A percentile compares a stretch with the other conserved stretches of the same genome.
Conservation (phyloP, 2,113 vertebrate genomes). For the Oreotrochilus melanogaster region DNA sequence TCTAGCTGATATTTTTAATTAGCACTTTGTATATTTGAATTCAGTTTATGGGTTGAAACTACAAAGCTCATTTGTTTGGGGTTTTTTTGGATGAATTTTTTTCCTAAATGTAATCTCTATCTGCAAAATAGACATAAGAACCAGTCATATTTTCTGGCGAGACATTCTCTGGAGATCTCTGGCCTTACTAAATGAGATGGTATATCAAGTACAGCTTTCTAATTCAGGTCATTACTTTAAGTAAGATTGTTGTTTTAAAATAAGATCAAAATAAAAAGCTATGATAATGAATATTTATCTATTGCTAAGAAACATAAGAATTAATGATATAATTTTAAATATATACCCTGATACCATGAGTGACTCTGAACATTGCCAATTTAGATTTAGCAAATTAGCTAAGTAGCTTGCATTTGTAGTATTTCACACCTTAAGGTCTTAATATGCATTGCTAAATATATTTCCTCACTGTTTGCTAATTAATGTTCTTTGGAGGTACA, state of each 20-base stretch:
- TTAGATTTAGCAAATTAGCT: slow-evolving; percentile 70
- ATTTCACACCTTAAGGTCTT: slow-evolving; percentile 70
- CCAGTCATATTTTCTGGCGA: neutral
- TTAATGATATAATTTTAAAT: slow-evolving; percentile 34
- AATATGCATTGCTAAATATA: slow-evolving; percentile 73
- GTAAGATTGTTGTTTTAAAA: slow-evolving; percentile 23
- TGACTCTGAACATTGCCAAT: slow-evolving; percentile 54
- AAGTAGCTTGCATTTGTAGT: slow-evolving; percentile 68
- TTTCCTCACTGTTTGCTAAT: slow-evolving; percentile 75
- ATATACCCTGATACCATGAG: slow-evolving; percentile 28
- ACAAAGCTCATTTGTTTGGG: neutral
- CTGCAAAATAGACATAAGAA: neutral
- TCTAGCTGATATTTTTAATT: neutral
- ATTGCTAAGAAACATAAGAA: slow-evolving; percentile 16
- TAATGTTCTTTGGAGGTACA: slow-evolving; percentile 67
- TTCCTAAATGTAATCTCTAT: neutral
- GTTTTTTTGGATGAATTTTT: neutral
- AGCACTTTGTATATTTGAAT: neutral
- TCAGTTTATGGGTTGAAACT: slow-evolving; percentile 2
- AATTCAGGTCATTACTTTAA: slow-evolving; percentile 19
- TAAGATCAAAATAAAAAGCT: slow-evolving; percentile 23
- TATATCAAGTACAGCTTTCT: slow-evolving; percentile 7
- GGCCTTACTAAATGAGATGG: neutral
- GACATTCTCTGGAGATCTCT: neutral
- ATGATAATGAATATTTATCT: slow-evolving; percentile 23